A percentile compares a stretch with the other conserved stretches of the same genome.
Evolutionary conservation across 2,113 vertebrate species (phyloP).

Genomic region (Oreocharis arfaki): DNA sequence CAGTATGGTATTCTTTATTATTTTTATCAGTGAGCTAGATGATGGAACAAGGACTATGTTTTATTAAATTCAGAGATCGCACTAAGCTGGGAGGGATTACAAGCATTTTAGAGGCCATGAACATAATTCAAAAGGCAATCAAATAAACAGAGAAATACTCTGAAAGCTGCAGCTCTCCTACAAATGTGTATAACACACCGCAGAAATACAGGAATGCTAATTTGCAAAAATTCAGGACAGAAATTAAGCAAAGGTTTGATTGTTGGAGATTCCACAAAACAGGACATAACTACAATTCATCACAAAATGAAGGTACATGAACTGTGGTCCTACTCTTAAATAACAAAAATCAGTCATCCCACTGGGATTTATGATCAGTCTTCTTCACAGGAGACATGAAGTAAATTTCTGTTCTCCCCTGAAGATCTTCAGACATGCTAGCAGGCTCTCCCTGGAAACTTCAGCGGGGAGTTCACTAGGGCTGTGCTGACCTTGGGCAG

Average conservation of each 20-base stretch:
- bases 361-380: neutral
- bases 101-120: neutral
- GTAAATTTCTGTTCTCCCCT: neutral
- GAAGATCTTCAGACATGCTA: neutral
- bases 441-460: neutral
- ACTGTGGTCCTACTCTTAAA: neutral
- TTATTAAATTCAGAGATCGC: neutral
- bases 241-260: neutral
- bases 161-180: neutral
- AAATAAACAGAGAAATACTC: neutral
- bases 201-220: neutral
- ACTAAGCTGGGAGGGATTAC: constrained; percentile 1
- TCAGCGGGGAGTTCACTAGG: neutral
- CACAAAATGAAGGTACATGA: neutral
- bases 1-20: neutral
- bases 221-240: neutral
- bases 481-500: neutral
- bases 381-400: neutral
- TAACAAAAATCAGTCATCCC: neutral
- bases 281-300: neutral
- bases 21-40: neutral
- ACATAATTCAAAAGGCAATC: neutral
- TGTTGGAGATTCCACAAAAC: neutral
- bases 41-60: neutral
- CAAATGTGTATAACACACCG: accelerated